Conservation (phyloP, 1,140 invertebrate genomes). For the Acromyrmex heyeri region DNA sequence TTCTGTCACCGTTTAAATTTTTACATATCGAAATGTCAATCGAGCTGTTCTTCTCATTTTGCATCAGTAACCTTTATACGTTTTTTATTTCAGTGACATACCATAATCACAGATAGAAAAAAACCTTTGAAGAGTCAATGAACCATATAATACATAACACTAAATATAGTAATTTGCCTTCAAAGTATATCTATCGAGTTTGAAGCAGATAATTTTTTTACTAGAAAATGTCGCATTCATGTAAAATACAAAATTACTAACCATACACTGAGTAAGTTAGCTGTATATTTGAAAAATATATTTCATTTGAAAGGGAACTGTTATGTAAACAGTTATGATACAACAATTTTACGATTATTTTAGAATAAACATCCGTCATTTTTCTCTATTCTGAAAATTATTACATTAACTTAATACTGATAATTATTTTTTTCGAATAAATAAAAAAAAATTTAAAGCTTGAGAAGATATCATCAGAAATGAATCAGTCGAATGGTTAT, state of each 20-base stretch:
- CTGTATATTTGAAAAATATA: slow-evolving; percentile 1
- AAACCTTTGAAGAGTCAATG: not conserved
- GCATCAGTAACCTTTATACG: slow-evolving; percentile 5
- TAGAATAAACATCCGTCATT: slow-evolving; percentile 5
- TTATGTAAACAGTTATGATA: slow-evolving; percentile 6
- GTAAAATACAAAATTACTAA: slow-evolving; percentile 2
- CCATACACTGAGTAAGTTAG: not conserved
- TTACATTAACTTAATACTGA: slow-evolving; percentile 1
- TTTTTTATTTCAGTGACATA: slow-evolving; percentile 22
- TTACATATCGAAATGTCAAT: slow-evolving; percentile 43
- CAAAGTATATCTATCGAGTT: not conserved
- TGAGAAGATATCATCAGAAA: not conserved
- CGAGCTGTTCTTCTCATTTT: slow-evolving; percentile 9
- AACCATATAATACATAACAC: not conserved
- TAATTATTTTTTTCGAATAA: slow-evolving; percentile 7
- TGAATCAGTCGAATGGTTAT: slow-evolving; percentile 39
- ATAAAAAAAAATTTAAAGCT: not conserved
- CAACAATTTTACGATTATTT: not conserved
- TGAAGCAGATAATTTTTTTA: not conserved
- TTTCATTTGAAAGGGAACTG: not conserved
- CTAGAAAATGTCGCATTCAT: not conserved
- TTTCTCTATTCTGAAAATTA: not conserved
- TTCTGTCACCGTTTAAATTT: slow-evolving; percentile 35
- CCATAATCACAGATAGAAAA: slow-evolving; percentile 2
- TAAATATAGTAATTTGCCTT: not conserved